Evolutionary conservation across 2,113 vertebrate species (phyloP).

Genomic region (Etheostoma spectabile): DNA sequence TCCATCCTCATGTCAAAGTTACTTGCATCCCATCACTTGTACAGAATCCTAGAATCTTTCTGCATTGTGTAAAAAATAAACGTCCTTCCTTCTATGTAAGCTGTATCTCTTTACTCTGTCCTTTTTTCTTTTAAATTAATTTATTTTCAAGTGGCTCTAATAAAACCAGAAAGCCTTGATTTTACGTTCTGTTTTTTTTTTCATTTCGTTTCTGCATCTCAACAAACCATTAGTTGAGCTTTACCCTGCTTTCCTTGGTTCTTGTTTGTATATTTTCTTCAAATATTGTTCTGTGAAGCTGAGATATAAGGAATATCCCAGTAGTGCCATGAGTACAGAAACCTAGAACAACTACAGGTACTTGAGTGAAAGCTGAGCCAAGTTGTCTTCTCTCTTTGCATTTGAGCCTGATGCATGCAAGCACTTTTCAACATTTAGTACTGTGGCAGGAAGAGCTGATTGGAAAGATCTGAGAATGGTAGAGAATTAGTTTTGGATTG

Average conservation of each 20-base stretch:
- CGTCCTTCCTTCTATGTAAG: slow-evolving; percentile 85
- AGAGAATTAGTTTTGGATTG: slow-evolving; percentile 50
- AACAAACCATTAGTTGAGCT: slow-evolving; percentile 27
- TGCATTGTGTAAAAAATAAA: slow-evolving; percentile 94
- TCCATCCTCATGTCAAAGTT: slow-evolving; percentile 75
- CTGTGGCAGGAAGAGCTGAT: slow-evolving; percentile 34
- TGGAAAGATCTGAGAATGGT: slow-evolving; percentile 37
- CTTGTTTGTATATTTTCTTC: slow-evolving; percentile 34
- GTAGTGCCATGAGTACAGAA: slow-evolving; percentile 28
- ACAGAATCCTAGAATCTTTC: slow-evolving; percentile 89
- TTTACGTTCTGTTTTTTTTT: slow-evolving; percentile 55
- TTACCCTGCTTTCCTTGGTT: slow-evolving; percentile 27
- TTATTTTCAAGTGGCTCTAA: slow-evolving; percentile 71
- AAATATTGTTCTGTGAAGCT: slow-evolving; percentile 38
- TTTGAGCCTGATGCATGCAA: slow-evolving; percentile 58
- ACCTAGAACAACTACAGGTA: slow-evolving; percentile 31
- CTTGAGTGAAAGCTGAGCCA: slow-evolving; percentile 54
- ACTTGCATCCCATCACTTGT: slow-evolving; percentile 87
- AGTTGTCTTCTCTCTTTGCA: slow-evolving; percentile 35
- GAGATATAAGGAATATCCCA: slow-evolving; percentile 48
- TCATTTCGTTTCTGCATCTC: slow-evolving; percentile 46
- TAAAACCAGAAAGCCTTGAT: slow-evolving; percentile 68
- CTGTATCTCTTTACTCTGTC: slow-evolving; percentile 79
- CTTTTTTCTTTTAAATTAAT: slow-evolving; percentile 63
- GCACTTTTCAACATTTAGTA: slow-evolving; percentile 55